A percentile compares a stretch with the other conserved stretches of the same genome.
These are phyloP conservation scores for Diachrysia chrysitis DNA, from an alignment of 2,888 invertebrate genomes.

Conservation along the genomic window DNA sequence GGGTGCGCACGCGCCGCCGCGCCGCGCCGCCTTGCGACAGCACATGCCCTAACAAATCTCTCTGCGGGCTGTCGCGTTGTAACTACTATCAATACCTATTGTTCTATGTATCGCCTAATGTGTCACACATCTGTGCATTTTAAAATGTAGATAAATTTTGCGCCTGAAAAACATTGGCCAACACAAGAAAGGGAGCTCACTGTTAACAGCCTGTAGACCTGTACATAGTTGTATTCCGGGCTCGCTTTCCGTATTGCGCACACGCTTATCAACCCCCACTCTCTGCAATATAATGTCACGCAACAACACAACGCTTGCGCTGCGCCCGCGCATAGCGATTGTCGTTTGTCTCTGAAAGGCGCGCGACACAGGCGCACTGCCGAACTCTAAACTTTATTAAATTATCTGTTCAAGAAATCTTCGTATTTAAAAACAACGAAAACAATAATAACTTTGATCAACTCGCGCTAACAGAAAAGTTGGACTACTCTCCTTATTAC, in stretches of 20 bases:
- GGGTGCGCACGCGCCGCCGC: slow-evolving; percentile 4
- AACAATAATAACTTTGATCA: too few relatives aligned
- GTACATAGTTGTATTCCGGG: slow-evolving; percentile 8
- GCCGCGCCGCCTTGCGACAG: slow-evolving; percentile 30
- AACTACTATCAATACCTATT: background rate
- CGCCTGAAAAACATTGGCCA: background rate
- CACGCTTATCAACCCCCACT: slow-evolving; percentile 15
- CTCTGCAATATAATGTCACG: background rate
- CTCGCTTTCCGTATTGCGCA: slow-evolving; percentile 3
- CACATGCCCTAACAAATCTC: slow-evolving; percentile 29
- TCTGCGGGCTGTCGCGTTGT: background rate
- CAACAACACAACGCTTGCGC: background rate
- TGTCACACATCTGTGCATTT: slow-evolving; percentile 1
- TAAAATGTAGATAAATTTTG: background rate
- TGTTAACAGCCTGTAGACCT: background rate
- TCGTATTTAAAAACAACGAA: too few relatives aligned
- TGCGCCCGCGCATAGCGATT: background rate
- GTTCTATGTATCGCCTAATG: background rate
- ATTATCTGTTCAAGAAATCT: too few relatives aligned
- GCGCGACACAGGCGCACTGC: too few relatives aligned
- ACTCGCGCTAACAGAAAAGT: too few relatives aligned
- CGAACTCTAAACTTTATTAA: too few relatives aligned
- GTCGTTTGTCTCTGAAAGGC: too few relatives aligned
- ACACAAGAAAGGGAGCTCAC: background rate
- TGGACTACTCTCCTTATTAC: too few relatives aligned